phyloP scores from a whole-genome alignment of 2,888 invertebrate genomes.

The Blastobasis lacticolella region DNA sequence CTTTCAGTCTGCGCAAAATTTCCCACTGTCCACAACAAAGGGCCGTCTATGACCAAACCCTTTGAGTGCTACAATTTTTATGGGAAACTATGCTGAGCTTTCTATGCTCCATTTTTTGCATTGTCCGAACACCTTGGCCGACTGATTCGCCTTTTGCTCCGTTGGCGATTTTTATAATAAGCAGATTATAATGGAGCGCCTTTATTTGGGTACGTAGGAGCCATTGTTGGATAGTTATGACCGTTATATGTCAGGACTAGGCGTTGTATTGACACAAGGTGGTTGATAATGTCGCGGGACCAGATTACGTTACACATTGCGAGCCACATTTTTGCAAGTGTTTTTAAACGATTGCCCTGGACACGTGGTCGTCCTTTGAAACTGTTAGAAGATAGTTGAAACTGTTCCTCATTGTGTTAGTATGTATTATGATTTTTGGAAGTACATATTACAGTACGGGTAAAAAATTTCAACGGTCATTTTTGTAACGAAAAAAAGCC shows the following conservation, averaged over 20 bases:
- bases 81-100: constrained; percentile 51
- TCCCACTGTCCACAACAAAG: constrained; percentile 67
- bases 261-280: neutral
- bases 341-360: neutral
- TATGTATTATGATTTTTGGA: too few species aligned
- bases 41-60: constrained; percentile 51
- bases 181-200: constrained; percentile 37
- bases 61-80: constrained; percentile 61
- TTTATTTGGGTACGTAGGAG: constrained; percentile 30
- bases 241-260: constrained; percentile 47
- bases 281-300: constrained; percentile 2
- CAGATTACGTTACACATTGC: neutral
- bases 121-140: constrained; percentile 54
- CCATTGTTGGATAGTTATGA: constrained; percentile 36
- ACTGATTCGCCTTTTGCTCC: constrained; percentile 62
- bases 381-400: too few species aligned
- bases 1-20: constrained; percentile 53
- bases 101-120: constrained; percentile 70
- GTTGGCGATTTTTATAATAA: constrained; percentile 57
- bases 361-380: neutral
- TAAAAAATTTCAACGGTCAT: too few species aligned
- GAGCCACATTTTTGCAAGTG: too few species aligned
- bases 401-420: too few species aligned
- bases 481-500: too few species aligned
- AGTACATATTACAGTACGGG: too few species aligned